Percentiles rank a stretch among this genome's conserved stretches.
Conservation (phyloP, 2,797 vertebrate species). For the Tolypeutes matacus region DNA sequence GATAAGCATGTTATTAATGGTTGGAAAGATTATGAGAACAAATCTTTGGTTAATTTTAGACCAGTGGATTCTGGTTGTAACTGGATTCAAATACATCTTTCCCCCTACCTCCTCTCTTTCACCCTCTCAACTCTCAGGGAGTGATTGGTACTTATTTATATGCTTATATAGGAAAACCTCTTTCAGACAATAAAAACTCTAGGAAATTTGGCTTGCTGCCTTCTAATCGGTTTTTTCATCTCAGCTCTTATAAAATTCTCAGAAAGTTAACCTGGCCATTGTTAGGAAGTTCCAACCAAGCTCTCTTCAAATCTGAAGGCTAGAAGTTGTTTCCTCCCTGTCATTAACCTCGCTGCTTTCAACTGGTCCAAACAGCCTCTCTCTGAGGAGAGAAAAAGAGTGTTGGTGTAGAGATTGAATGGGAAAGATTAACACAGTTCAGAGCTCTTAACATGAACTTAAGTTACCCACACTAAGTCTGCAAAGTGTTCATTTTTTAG, state of each 20-base stretch:
- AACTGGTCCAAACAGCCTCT: neutral
- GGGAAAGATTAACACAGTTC: slow-evolving; percentile 40
- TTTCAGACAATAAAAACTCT: slow-evolving; percentile 42
- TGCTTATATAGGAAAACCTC: slow-evolving; percentile 33
- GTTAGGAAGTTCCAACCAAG: neutral
- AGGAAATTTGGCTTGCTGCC: neutral
- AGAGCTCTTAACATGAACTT: slow-evolving; percentile 22
- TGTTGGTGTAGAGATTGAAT: neutral
- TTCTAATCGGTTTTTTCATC: neutral
- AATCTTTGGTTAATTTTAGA: slow-evolving; percentile 61
- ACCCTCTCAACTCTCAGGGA: neutral
- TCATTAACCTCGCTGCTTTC: slow-evolving; percentile 60
- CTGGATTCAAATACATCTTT: slow-evolving; percentile 1
- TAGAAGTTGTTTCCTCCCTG: slow-evolving; percentile 24
- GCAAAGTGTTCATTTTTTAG: neutral
- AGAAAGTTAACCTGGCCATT: neutral
- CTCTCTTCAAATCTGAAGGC: slow-evolving; percentile 26
- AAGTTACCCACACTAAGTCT: neutral
- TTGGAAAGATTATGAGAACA: slow-evolving; percentile 57
- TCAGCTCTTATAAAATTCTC: slow-evolving; percentile 24
- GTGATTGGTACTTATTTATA: neutral
- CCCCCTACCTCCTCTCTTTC: neutral
- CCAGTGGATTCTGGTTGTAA: slow-evolving; percentile 23
- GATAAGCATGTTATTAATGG: neutral
- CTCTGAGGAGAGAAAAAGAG: slow-evolving; percentile 49